Base-by-base conservation (phyloP, 2,797 vertebrate species). In the Rhinella marina region DNA sequence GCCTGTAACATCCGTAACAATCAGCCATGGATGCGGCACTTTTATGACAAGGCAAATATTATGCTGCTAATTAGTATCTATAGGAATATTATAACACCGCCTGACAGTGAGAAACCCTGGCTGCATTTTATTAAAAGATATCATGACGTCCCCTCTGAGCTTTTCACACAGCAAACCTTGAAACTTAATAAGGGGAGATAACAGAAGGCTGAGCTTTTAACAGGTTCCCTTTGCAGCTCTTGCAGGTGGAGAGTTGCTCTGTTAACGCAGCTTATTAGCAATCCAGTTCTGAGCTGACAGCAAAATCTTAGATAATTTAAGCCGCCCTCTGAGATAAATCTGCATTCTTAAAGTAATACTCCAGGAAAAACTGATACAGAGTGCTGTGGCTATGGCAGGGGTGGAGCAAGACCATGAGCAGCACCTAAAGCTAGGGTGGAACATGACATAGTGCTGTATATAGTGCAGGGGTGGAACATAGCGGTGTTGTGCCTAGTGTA, bases 21-120 rank as follows among this genome's bases (percentile, higher is more conserved):
- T 21, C 72, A 50, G 64, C 25, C 25, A 27, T 2, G 27, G 13
- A 23, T 4, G 41, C 41, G 50, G 21, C 41, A 56, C n/a, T 23
- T 83, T 83, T 72, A 70, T 57, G 50, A 27, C 9, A 83, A 56
- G 3, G 52, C 64, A 83, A 85, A 85, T 50, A 29, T 61, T 75
- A 64, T 62, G 48, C 9, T 29, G 10, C 57, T 27, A 77, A 83
- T 83, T 82, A 62, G 73, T 25, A 54, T 54, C 84, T 25, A 27
- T 85, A 64, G 56, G 32, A n/a, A 66, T 62, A 77, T 61, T 83
- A 83, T 5, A 72, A 21, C n/a, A 13, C 5, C 17, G 2, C 21
- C 11, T 50, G 50, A 66, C 41, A 52, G 41, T 7, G 59, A 73
- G 70, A 50, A 75, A n/a, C 41, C 41, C 72, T 50, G 72, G 5